Base-by-base conservation (phyloP, 2,888 invertebrate genomes). In the Heliconius cydno region DNA sequence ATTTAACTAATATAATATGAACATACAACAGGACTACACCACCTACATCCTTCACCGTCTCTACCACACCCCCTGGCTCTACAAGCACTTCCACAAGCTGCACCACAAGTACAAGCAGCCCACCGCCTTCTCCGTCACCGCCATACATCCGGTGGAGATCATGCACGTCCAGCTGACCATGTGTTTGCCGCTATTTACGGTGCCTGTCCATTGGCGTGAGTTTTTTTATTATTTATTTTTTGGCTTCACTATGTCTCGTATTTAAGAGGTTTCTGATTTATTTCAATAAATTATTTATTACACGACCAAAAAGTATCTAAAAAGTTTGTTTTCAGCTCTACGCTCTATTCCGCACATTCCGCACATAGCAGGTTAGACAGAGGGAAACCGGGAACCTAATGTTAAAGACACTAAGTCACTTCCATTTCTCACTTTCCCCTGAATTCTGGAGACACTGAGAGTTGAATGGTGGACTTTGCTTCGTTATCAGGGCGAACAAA, bases 61-160 rank as follows among this genome's bases (percentile, higher is more conserved):
- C 81, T 97, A 96, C 90, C 97, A 97, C 89, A 95, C 94, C 0
- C 97, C 96, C 0, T 96, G 94, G 89, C 89, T 97, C 66, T 97
- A 97, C 94, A 96, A 96, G 87, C 88, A 96, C 85, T 97, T 97
- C 90, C 97, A 97, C 92, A 97, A 97, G 89, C 90, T 97, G 0
- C 97, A 97, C 86, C 97, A 97, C 91, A 96, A 96, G 84, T 97
- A 97, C 91, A 97, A 97, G 87, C 97, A 97, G 87, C 97, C 97
- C 0, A 97, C 97, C 0, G 97, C 97, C 0, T 97, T 97, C 91
- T 97, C 97, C 1, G 97, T 97, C 2, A 96, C 97, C 0, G 97
- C 97, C 71, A 97, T 97, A 85, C 97, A 97, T 85, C 97, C 97
- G 0, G 88, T 97, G 0, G 97, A 97, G 92, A 95, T 97, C 77